These are phyloP conservation scores for Calosoma granatense DNA, from an alignment of 1,140 invertebrate genomes.

Conservation along the genomic window DNA sequence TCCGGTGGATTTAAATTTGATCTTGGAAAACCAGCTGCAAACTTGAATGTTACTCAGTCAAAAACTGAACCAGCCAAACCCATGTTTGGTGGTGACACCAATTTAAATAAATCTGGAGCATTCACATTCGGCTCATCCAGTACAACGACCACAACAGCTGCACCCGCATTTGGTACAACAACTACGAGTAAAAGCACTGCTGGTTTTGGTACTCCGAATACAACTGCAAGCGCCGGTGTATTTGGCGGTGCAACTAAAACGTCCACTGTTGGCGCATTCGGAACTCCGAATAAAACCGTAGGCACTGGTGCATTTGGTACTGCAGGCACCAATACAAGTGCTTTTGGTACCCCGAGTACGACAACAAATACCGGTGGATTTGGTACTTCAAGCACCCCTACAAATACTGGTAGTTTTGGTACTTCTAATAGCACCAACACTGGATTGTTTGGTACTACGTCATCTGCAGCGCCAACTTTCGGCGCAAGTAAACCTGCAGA, in stretches of 20 bases:
- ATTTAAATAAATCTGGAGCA: not conserved
- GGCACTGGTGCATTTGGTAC: not conserved
- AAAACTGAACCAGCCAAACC: not conserved
- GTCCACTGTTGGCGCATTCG: not conserved
- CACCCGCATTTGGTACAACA: not conserved
- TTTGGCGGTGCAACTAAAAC: not conserved
- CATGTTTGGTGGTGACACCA: not conserved
- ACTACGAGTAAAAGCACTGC: not conserved
- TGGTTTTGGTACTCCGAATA: not conserved
- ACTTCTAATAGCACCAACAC: not conserved
- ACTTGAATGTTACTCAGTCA: not conserved
- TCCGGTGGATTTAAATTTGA: constrained; percentile 1
- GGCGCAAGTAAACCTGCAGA: not conserved
- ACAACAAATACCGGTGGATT: not conserved
- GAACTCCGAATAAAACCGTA: not conserved
- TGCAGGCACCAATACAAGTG: not conserved
- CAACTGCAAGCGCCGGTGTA: not conserved
- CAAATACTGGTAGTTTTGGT: not conserved
- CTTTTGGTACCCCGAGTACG: not conserved
- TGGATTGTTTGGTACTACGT: not conserved
- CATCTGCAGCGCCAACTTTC: not conserved
- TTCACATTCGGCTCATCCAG: not conserved
- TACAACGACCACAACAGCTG: not conserved
- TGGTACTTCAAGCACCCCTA: not conserved
- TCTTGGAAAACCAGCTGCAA: not conserved